Evolutionary conservation across 2,888 invertebrate genomes (phyloP), one percentile per base, ranked within the genome.

Genomic region (Epiblema foenella): DNA sequence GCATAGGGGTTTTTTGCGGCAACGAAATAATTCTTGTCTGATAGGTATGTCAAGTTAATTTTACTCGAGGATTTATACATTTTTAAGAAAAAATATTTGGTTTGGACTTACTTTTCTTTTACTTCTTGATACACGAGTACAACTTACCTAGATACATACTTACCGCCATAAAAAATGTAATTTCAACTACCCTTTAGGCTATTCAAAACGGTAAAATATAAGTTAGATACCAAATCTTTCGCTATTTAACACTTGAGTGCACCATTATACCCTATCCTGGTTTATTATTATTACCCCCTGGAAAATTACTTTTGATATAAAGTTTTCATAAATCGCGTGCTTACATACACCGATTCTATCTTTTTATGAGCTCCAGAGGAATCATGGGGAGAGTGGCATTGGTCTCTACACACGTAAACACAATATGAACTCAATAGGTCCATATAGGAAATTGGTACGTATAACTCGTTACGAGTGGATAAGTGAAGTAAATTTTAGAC

Each of bases 311-410:
- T 69, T 29, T 60, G 65, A 66, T 69, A 75, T 76, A 74, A 75
- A 74, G 70, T 73, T 74, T 75, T 73, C 74, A 75, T 76, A 76
- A 75, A 76, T 76, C 63, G 74, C 69, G 72, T 73, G 70, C 74
- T 75, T 68, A 71, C 72, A 66, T 57, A 73, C 73, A 71, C 70
- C 73, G 73, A 76, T 76, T 75, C 75, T 76, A 75, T 69, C 63
- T 74, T 77, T 77, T 78, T 76, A 75, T 72, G 75, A 75, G 72
- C 69, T 69, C 33, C n/a, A 37, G 37, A 67, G 59, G 18, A 68
- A 49, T 58, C 52, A 65, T 33, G 54, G 37, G 39, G n/a, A 39
- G 67, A 37, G 56, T n/a, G 46, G 37, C 51, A 52, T 24, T 15
- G 51, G 52, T 24, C 29, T 63, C 51, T 49, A 46, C 62, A 70